phyloP scores from a whole-genome alignment of 2,888 invertebrate species.

The Metallyticus violacea region DNA sequence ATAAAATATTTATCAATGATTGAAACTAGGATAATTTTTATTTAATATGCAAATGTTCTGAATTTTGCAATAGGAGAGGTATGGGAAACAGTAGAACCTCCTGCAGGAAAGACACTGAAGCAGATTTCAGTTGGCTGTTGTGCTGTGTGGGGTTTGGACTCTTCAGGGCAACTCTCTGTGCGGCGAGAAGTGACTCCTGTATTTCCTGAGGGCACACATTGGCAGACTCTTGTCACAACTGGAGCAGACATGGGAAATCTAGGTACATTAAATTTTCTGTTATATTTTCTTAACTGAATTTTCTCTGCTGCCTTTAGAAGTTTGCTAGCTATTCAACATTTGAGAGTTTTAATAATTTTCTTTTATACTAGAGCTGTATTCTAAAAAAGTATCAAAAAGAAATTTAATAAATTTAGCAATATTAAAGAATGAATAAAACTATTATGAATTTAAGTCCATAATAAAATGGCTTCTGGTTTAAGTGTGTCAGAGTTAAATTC shows the following conservation, averaged over 20 bases:
- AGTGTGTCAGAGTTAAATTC: too few species aligned
- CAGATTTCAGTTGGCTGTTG: conserved; percentile 69
- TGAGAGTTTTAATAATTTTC: too few species aligned
- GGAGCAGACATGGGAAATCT: conserved; percentile 57
- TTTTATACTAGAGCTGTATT: too few species aligned
- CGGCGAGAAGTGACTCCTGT: conserved; percentile 72
- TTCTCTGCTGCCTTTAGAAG: too few species aligned
- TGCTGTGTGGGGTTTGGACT: conserved; percentile 80
- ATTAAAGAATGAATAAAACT: too few species aligned
- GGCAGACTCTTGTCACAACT: conserved; percentile 67
- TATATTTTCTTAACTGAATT: too few species aligned
- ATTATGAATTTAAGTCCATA: too few species aligned
- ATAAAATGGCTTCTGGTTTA: too few species aligned
- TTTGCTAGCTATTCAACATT: too few species aligned
- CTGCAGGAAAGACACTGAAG: conserved; percentile 63
- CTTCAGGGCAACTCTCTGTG: conserved; percentile 68
- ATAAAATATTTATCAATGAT: not conserved
- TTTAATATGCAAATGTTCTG: not conserved
- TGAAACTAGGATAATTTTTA: not conserved
- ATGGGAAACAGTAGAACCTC: conserved; percentile 79
- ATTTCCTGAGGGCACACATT: conserved; percentile 80
- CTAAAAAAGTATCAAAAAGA: too few species aligned
- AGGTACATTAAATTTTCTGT: conserved; percentile 44
- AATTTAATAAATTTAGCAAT: too few species aligned
- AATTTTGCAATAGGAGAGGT: conserved; percentile 52